Evolutionary conservation across 64 coral and sea anemone species (phyloP).

Genomic region (Actinia equina): DNA sequence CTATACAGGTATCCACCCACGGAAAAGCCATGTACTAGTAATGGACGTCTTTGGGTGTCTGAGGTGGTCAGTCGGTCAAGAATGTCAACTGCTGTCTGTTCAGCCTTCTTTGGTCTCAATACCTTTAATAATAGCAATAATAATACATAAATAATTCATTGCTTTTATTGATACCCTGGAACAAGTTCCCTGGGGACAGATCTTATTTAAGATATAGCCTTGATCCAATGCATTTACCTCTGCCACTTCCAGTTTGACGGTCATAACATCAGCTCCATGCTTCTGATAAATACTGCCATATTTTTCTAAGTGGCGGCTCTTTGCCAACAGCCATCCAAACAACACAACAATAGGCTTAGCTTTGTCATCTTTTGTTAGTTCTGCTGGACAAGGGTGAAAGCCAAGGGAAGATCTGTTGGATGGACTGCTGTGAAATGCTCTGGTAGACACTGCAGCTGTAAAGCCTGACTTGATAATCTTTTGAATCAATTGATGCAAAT

Average conservation of each 20-base stretch:
- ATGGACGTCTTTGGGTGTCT: conserved; percentile 46
- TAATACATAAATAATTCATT: no score
- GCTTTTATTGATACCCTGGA: no score
- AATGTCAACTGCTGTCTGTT: conserved; percentile 59
- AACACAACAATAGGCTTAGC: conserved; percentile 58
- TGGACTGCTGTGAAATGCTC: not conserved
- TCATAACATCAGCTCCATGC: conserved; percentile 75
- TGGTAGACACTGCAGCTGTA: not conserved
- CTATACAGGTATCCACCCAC: conserved; percentile 91
- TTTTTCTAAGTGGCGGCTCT: conserved; percentile 78
- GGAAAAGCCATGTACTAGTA: conserved; percentile 88
- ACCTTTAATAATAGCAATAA: conserved; percentile 34
- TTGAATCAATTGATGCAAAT: not conserved
- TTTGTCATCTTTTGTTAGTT: not conserved
- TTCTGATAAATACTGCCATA: conserved; percentile 76
- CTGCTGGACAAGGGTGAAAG: not conserved
- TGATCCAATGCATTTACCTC: conserved; percentile 36
- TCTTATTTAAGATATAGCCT: no score
- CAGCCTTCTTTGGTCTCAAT: conserved; percentile 80
- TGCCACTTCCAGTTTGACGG: conserved; percentile 67
- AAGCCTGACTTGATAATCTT: not conserved
- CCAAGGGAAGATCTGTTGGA: not conserved
- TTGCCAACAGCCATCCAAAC: conserved; percentile 85
- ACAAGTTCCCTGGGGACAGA: no score
- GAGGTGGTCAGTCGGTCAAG: conserved; percentile 62